Base-by-base conservation (phyloP, 2,797 vertebrate genomes). In the Knipowitschia caucasica region DNA sequence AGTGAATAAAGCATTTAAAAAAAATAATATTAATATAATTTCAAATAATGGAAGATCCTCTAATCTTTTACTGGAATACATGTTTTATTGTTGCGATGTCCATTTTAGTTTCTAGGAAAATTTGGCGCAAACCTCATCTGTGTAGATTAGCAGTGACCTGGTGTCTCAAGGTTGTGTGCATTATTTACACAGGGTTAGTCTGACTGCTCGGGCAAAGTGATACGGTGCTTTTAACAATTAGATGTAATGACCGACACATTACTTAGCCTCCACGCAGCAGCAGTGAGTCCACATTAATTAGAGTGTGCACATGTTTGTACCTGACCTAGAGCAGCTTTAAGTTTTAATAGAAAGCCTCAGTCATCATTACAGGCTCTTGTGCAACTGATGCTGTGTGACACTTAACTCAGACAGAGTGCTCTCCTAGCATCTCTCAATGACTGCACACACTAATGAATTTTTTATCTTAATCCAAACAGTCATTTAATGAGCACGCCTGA, bases 381-480 rank as follows among this genome's bases (percentile, higher is more conserved):
- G 74, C 77, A 56, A 52, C 67, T 45, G 31, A 62, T 40, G 50
- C 56, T 27, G 15, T 51, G 50, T 52, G 56, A 63, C 40, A 64
- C 55, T 35, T 44, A 51, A 43, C 38, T 50, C 39, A 31, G 25
- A 51, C 46, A 33, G 10, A 33, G 30, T 38, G 21, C 38, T 57
- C 42, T 29, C 58, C 62, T 58, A 40, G 29, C 33, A 31, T 56
- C 51, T 31, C 40, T 70, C 71, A 77, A 59, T 73, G 77, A 77
- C 75, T 73, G 77, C 72, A 69, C 62, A 34, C 74, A 62, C 74
- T 86, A 86, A 88, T 88, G 77, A 83, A 83, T 87, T 85, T 87
- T 84, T 86, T 67, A 88, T 88, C 87, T 87, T 82, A 88, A 88
- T 86, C 85, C 86, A 89, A 89, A 88, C 82, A 88, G 84, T 86